Conservation (phyloP, 2,797 vertebrate genomes). For the Enteromius argenteus region DNA sequence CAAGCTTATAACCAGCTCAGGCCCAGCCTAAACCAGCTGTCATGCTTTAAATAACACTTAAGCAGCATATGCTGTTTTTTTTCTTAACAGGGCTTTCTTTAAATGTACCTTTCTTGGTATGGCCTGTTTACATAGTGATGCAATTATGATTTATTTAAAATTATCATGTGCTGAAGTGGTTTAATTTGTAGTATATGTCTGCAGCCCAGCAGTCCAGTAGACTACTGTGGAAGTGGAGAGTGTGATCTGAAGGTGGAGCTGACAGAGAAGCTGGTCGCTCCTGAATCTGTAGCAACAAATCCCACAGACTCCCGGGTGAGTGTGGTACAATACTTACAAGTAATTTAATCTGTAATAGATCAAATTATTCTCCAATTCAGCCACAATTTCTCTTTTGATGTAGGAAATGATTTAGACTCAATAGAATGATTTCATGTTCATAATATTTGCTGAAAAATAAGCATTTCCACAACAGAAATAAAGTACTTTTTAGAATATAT, state of each 20-base stretch:
- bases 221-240: slow-evolving; percentile 69
- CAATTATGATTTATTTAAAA: background rate
- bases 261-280: slow-evolving; percentile 86
- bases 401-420: background rate
- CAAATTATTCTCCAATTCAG: background rate
- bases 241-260: slow-evolving; percentile 80
- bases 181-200: slow-evolving; percentile 16
- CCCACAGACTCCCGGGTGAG: slow-evolving; percentile 56
- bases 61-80: background rate
- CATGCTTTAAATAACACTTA: background rate
- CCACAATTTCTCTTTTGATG: background rate
- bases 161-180: background rate
- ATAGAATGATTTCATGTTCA: background rate
- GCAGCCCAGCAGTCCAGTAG: slow-evolving; percentile 81
- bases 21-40: background rate
- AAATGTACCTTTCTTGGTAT: too few species aligned
- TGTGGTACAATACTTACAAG: background rate
- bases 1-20: background rate
- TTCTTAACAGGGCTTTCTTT: background rate
- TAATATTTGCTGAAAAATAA: background rate
- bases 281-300: slow-evolving; percentile 82
- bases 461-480: background rate
- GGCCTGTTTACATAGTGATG: background rate
- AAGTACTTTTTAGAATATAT: background rate
- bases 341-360: background rate